Conservation (phyloP, 1,140 invertebrate genomes). For the Papilio helenus region DNA sequence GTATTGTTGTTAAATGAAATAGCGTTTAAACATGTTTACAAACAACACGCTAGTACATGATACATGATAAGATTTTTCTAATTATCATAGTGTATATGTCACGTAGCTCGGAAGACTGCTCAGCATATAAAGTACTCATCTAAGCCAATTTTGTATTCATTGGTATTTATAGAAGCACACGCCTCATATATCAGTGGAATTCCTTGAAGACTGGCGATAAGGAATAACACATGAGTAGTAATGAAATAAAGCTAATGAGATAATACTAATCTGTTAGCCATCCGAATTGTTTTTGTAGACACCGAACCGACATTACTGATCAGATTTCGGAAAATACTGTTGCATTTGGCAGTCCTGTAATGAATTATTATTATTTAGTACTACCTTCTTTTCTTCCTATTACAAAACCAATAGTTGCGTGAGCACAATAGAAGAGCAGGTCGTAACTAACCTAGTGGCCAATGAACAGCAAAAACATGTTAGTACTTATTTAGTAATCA, state of each 20-base stretch:
- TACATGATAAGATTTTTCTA: background rate
- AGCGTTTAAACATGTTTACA: background rate
- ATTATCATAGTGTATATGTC: background rate
- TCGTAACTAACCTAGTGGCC: too few relatives aligned
- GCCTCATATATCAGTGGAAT: background rate
- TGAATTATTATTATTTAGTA: too few relatives aligned
- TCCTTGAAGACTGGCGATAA: background rate
- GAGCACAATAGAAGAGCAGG: too few relatives aligned
- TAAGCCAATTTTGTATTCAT: background rate
- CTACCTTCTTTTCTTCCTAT: background rate
- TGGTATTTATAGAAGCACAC: background rate
- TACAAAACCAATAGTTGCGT: background rate
- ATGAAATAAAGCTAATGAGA: too few relatives aligned
- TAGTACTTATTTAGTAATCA: too few relatives aligned
- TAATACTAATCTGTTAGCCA: too few relatives aligned
- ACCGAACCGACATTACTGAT: too few relatives aligned
- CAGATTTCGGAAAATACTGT: too few relatives aligned
- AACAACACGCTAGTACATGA: background rate
- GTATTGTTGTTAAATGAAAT: background rate
- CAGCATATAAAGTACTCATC: background rate
- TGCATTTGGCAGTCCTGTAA: too few relatives aligned
- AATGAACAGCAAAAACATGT: too few relatives aligned
- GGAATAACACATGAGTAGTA: background rate
- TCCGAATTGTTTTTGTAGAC: too few relatives aligned
- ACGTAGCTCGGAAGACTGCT: background rate